A percentile compares a stretch with the other conserved stretches of the same genome.
These are phyloP conservation scores for Spea multiplicata DNA, from an alignment of 2,113 vertebrate genomes.

Conservation along the genomic window DNA sequence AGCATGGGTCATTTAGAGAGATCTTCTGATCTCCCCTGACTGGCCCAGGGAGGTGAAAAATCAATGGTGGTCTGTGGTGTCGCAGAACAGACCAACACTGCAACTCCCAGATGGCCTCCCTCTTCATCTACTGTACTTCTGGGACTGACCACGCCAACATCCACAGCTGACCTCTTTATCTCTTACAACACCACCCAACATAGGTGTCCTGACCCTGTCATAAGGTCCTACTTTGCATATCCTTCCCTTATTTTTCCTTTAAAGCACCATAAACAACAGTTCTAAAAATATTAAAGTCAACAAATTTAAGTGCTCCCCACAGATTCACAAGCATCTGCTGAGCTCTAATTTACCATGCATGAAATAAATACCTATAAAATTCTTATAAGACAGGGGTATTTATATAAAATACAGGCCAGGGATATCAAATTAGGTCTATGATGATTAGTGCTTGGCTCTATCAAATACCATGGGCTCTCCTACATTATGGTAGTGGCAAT, in stretches of 20 bases:
- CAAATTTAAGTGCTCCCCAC: conserved; percentile 3
- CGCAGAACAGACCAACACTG: too few species aligned
- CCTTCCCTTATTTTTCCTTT: not conserved
- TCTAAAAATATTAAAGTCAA: conserved; percentile 12
- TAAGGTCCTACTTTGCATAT: not conserved
- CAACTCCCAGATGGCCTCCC: too few species aligned
- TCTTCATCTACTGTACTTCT: too few species aligned
- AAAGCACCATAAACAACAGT: not conserved
- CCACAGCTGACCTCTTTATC: too few species aligned
- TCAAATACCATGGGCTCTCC: not conserved
- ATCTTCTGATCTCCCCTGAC: too few species aligned
- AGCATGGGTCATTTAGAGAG: too few species aligned
- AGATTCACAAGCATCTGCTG: conserved; percentile 8
- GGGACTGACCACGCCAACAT: too few species aligned
- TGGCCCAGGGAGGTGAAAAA: too few species aligned
- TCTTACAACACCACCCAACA: too few species aligned
- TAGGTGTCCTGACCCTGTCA: too few species aligned
- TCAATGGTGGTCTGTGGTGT: too few species aligned
- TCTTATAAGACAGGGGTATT: not conserved
- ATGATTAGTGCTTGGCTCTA: not conserved
- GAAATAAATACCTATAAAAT: conserved; percentile 1
- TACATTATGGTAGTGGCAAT: not conserved
- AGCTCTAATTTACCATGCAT: not conserved
- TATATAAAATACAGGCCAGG: not conserved
- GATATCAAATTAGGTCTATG: not conserved